These are phyloP conservation scores for Scaptomyza montana DNA, from an alignment of 1,140 invertebrate species.

Conservation along the genomic window DNA sequence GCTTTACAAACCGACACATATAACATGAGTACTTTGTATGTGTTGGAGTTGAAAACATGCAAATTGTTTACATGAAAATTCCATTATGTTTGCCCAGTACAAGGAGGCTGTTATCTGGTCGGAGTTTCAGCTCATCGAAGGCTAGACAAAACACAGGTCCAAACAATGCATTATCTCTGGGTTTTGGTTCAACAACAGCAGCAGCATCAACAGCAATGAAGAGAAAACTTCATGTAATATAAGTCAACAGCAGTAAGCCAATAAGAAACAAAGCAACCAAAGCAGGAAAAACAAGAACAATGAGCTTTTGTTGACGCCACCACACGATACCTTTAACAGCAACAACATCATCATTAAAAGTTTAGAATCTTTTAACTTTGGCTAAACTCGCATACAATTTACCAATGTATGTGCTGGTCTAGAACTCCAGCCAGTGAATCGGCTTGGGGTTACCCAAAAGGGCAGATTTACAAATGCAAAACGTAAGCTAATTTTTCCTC, in stretches of 20 bases:
- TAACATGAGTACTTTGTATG: background rate
- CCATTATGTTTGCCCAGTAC: no score
- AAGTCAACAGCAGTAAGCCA: constrained; percentile 63
- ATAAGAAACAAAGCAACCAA: constrained; percentile 23
- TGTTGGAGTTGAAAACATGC: constrained; percentile 55
- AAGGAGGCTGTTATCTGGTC: no score
- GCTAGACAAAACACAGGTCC: no score
- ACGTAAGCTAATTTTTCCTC: no score
- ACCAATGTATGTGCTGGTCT: constrained; percentile 12
- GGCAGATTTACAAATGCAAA: constrained; percentile 66
- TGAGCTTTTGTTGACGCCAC: constrained; percentile 41
- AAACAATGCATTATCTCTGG: no score
- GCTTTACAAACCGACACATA: constrained; percentile 2
- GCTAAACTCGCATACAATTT: constrained; percentile 33
- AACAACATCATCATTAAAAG: constrained; percentile 40
- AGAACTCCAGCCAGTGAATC: no score
- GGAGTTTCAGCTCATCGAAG: no score
- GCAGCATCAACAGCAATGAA: constrained; percentile 44
- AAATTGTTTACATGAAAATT: constrained; percentile 74
- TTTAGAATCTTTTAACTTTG: constrained; percentile 50
- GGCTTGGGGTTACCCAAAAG: background rate
- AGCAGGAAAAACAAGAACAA: constrained; percentile 49
- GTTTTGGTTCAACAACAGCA: no score
- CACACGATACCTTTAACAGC: constrained; percentile 42
- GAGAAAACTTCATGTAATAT: constrained; percentile 64